Conservation (phyloP, 2,797 vertebrate species). For the Lagodon rhomboides region DNA sequence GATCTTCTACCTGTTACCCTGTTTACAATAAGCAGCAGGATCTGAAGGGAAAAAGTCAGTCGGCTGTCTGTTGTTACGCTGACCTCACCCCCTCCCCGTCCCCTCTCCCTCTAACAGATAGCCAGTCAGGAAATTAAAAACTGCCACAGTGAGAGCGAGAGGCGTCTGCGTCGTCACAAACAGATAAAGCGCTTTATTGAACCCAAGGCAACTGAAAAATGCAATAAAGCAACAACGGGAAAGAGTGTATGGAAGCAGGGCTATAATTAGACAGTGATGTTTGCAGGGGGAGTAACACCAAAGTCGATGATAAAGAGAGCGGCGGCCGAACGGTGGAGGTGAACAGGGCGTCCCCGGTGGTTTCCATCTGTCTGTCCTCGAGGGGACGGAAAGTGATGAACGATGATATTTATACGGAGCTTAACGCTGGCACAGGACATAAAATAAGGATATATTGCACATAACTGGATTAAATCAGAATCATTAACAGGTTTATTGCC, state of each 20-base stretch:
- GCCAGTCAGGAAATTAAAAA: constrained; percentile 87
- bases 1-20: constrained; percentile 9
- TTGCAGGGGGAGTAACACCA: constrained; percentile 40
- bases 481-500: neutral
- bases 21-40: constrained; percentile 27
- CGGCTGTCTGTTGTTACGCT: constrained; percentile 4
- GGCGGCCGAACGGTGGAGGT: neutral
- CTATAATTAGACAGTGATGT: constrained; percentile 66
- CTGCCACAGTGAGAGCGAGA: constrained; percentile 44
- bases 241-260: constrained; percentile 48
- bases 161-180: constrained; percentile 51
- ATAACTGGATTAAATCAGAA: neutral
- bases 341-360: constrained; percentile 2
- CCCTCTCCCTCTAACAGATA: constrained; percentile 66
- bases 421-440: neutral
- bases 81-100: neutral
- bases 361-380: constrained; percentile 20
- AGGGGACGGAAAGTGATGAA: neutral
- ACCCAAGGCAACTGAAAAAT: constrained; percentile 64
- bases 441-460: neutral
- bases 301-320: constrained; percentile 10
- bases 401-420: neutral
- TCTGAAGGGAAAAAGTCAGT: constrained; percentile 44
- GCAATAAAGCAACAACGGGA: constrained; percentile 73
- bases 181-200: constrained; percentile 84